These are phyloP conservation scores for Junonia oenone DNA, from an alignment of 2,888 invertebrate species.

Conservation along the genomic window DNA sequence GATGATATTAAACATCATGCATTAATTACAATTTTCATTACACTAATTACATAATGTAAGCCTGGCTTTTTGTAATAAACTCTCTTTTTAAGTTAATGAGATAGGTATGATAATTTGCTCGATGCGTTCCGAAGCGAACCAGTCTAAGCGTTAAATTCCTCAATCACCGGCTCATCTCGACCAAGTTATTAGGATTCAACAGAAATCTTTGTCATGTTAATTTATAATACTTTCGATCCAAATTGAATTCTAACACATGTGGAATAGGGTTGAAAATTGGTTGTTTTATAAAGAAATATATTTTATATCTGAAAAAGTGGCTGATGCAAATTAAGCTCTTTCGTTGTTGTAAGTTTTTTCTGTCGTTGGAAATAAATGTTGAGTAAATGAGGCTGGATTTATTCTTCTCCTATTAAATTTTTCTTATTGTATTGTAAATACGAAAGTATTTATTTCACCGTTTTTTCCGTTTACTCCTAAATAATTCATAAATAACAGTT, in stretches of 20 bases:
- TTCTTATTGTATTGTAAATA: too few species aligned
- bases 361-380: background rate
- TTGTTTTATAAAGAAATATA: background rate
- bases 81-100: too few species aligned
- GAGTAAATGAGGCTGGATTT: background rate
- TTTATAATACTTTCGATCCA: background rate
- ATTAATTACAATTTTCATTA: too few species aligned
- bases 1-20: too few species aligned
- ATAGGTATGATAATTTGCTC: too few species aligned
- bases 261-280: background rate
- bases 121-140: background rate
- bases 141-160: background rate
- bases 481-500: too few species aligned
- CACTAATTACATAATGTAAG: too few species aligned
- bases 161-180: background rate
- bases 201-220: background rate
- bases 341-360: background rate
- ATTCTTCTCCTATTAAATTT: too few species aligned
- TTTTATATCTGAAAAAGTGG: background rate
- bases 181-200: background rate
- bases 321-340: background rate
- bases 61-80: too few species aligned
- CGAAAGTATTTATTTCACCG: too few species aligned
- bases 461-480: too few species aligned
- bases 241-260: background rate